These are phyloP conservation scores for Lithophane leautieri DNA, from an alignment of 2,888 invertebrate species.

Conservation along the genomic window DNA sequence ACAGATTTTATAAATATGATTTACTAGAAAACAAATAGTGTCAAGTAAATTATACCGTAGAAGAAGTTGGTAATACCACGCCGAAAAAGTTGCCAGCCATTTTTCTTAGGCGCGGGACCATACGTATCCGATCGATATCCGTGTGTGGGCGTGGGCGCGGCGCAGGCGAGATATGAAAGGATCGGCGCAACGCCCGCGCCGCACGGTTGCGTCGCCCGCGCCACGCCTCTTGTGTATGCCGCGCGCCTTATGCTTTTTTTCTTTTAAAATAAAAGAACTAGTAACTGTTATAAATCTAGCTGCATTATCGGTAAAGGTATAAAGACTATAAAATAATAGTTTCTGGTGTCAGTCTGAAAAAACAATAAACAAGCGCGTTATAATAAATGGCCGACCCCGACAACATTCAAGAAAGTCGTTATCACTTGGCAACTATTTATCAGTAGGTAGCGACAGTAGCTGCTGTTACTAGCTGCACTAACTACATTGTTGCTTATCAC, in stretches of 20 bases:
- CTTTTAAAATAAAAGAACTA: neutral
- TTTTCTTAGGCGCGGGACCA: no score
- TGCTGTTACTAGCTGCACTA: constrained; percentile 11
- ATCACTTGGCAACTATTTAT: constrained; percentile 21
- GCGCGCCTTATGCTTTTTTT: no score
- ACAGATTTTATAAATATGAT: neutral
- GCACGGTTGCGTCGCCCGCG: no score
- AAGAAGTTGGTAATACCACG: neutral
- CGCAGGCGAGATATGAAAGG: no score
- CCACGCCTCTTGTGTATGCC: no score
- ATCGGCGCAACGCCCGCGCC: no score
- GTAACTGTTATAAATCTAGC: neutral
- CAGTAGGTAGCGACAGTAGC: neutral
- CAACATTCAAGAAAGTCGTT: constrained; percentile 7
- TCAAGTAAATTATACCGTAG: neutral
- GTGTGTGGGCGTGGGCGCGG: no score
- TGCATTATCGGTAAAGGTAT: neutral
- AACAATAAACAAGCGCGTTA: constrained; percentile 1
- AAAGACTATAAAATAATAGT: neutral
- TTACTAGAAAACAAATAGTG: neutral
- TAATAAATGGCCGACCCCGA: neutral
- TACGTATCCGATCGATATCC: no score
- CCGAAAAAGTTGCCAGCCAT: neutral
- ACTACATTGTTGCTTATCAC: constrained; percentile 42
- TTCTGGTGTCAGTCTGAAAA: no score